Evolutionary conservation across 2,113 vertebrate species (phyloP), one percentile per base, ranked within the genome.

Genomic region (Helogale parvula): DNA sequence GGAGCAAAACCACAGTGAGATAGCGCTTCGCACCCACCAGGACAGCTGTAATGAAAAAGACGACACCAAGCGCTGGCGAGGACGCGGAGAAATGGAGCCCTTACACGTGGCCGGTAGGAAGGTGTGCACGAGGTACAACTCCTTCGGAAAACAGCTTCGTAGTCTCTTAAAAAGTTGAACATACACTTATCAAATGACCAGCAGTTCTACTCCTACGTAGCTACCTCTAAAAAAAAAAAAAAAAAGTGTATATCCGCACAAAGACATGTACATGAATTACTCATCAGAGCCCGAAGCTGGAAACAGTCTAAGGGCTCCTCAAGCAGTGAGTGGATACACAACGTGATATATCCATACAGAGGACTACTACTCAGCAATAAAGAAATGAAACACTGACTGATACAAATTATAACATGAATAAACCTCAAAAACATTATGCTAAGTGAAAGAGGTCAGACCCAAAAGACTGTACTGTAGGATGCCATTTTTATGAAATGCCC

Each of bases 401-500:
- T 16, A 68, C 27, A 88, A 81, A 71, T 38, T 35, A 9, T 52
- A 81, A 63, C 60, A 66, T 14, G 77, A 66, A 57, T 33, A 89
- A 80, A 47, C 47, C 80, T 77, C 85, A 86, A 25, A 93, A 83
- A 88, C 38, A 86, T 29, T 12, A 85, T 16, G 41, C 38, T 47
- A 72, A 14, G 60, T 77, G 60, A 52, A 77, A 91, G 63, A 90
- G 68, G 76, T n/a, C 76, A 95, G 74, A 88, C 38, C 14, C 33
- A 50, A 60, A 95, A 65, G 69, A 88, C 88, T 54, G 45, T 33
- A 45, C 66, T 77, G 8, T 38, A 50, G 13, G 68, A 54, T 65
- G 81, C 66, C 74, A 93, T 86, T 86, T 71, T 92, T 82, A 41
- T 38, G 84, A 92, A 90, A 82, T 41, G 35, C 25, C 50, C 60